Percentiles rank a stretch among this genome's conserved stretches.
phyloP scores from a whole-genome alignment of 2,113 vertebrate species.

The Peromyscus maniculatus region DNA sequence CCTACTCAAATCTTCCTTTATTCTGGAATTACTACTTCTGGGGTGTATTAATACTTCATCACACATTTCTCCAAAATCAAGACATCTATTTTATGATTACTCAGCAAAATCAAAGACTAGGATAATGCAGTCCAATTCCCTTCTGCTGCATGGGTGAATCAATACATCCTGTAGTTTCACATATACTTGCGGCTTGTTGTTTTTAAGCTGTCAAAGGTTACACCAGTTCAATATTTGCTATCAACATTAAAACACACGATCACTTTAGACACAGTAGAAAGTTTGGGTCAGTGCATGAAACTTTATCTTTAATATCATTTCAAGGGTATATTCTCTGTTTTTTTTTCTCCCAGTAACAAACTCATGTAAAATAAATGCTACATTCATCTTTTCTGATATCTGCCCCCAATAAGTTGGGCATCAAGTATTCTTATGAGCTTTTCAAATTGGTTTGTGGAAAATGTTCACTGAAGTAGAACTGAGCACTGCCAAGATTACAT shows the following conservation, averaged over 20 bases:
- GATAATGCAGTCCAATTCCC: background rate
- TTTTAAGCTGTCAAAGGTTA: background rate
- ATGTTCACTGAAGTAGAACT: constrained; percentile 74
- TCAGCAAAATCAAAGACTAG: constrained; percentile 7
- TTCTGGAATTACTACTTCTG: background rate
- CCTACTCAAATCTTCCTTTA: background rate
- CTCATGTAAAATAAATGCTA: constrained; percentile 61
- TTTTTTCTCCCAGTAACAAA: constrained; percentile 12
- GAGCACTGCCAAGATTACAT: constrained; percentile 53
- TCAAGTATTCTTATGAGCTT: constrained; percentile 75
- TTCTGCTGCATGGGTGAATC: background rate
- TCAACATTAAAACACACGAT: background rate
- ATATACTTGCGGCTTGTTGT: background rate
- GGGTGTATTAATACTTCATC: constrained; percentile 16
- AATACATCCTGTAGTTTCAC: background rate
- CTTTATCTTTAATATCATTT: constrained; percentile 54
- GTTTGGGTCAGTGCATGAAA: background rate
- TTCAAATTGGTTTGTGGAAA: constrained; percentile 67
- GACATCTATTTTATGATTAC: background rate
- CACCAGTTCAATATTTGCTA: background rate
- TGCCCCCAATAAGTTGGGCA: constrained; percentile 49
- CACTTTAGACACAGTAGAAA: constrained; percentile 34
- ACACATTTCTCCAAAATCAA: background rate
- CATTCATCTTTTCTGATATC: constrained; percentile 60
- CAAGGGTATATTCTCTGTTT: constrained; percentile 62